A percentile compares a stretch with the other conserved stretches of the same genome.
Conservation (phyloP, 2,113 vertebrate species). For the Echinops telfairi region DNA sequence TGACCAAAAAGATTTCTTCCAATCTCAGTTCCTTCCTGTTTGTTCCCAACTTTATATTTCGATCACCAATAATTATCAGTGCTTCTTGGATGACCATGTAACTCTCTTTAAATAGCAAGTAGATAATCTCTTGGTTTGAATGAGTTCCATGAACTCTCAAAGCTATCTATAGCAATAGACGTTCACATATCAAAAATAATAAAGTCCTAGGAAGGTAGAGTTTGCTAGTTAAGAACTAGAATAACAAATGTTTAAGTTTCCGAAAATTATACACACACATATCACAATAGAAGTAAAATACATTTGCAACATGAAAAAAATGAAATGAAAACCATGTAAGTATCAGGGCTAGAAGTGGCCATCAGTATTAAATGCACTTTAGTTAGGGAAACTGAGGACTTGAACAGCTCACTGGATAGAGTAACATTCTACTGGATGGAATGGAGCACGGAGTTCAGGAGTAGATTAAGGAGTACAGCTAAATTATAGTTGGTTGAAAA, state of each 20-base stretch:
- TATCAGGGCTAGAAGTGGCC: background rate
- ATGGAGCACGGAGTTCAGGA: too few relatives aligned
- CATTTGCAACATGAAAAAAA: background rate
- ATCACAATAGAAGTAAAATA: background rate
- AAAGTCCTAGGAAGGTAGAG: slow-evolving; percentile 1
- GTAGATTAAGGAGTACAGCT: too few relatives aligned
- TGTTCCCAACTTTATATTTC: too few relatives aligned
- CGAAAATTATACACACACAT: background rate
- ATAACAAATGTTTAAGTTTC: background rate
- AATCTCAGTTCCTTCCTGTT: too few relatives aligned
- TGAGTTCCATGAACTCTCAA: background rate
- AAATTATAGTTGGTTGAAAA: background rate
- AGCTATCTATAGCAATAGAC: slow-evolving; percentile 10
- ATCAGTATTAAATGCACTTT: background rate
- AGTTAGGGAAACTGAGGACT: background rate
- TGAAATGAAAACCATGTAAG: background rate
- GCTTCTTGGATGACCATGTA: too few relatives aligned
- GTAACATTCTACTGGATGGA: too few relatives aligned
- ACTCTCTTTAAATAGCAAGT: background rate
- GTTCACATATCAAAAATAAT: slow-evolving; percentile 47
- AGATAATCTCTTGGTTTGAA: slow-evolving; percentile 47
- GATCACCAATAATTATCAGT: too few relatives aligned
- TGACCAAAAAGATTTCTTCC: too few relatives aligned
- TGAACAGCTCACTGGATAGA: background rate
- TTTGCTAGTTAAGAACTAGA: background rate